Evolutionary conservation across 2,888 invertebrate genomes (phyloP).

Genomic region (Plutella xylostella): DNA sequence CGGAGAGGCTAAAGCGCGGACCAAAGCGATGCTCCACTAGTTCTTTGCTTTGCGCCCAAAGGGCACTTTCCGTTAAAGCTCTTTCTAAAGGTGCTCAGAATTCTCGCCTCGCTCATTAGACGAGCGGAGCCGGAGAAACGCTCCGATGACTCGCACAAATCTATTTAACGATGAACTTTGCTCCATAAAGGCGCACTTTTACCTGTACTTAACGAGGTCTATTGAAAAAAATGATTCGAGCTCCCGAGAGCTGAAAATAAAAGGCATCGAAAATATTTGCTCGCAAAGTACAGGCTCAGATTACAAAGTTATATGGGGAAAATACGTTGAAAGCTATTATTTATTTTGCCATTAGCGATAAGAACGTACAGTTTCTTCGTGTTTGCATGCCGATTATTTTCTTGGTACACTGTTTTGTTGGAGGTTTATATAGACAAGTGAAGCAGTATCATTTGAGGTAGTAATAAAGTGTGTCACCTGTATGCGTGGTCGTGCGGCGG

Average conservation of each 20-base stretch:
- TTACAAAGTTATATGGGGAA: no score
- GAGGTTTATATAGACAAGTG: neutral
- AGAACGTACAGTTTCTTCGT: neutral
- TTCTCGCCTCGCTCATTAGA: constrained; percentile 42
- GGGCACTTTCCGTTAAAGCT: constrained; percentile 44
- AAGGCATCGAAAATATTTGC: no score
- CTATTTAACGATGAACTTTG: no score
- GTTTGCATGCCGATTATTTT: neutral
- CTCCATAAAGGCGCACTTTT: no score
- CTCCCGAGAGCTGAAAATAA: no score
- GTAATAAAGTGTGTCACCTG: constrained; percentile 74
- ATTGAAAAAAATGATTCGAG: no score
- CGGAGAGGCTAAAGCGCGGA: constrained; percentile 49
- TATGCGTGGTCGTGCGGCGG: constrained; percentile 79
- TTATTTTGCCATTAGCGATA: no score
- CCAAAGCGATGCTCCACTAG: constrained; percentile 46
- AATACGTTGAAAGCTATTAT: no score
- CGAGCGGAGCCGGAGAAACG: constrained; percentile 12
- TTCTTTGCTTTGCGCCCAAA: constrained; percentile 48
- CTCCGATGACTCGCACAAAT: constrained; percentile 15
- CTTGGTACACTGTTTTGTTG: neutral
- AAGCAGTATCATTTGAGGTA: constrained; percentile 22
- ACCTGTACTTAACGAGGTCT: no score
- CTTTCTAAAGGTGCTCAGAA: constrained; percentile 35
- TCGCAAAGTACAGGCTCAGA: no score